Base-by-base conservation (phyloP, 2,113 vertebrate genomes). In the Hipposideros armiger region DNA sequence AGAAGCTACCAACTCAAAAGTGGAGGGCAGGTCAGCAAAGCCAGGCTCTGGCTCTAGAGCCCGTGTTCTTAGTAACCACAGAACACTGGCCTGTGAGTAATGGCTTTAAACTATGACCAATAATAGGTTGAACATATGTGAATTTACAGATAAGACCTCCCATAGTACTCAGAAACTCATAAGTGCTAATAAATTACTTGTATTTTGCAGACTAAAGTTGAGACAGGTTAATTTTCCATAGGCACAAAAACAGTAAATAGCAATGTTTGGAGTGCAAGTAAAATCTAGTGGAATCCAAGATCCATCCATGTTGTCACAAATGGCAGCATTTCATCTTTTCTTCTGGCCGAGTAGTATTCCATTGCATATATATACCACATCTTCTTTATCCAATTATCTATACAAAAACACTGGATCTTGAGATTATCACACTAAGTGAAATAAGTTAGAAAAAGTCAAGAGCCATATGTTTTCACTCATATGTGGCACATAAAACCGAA, bases 101-200 rank as follows among this genome's bases (percentile, higher is more conserved):
- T 17, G 32, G 1, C 1, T 87, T 14, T n/a, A 28, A 64, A 8
- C 10, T 69, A 22, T 20, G n/a, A 52, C 32, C 20, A 50, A 28
- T 5, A 28, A 16, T 13, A 45, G 4, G 11, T 11, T 24, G 62
- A 20, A 5, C 2, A 4, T 26, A 30, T 30, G 5, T 72, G 19
- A 70, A 13, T 77, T 73, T 66, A 32, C 10, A 7, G 0, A 7
- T 10, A 8, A 9, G 4, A 1, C 1, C 1, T 45, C 40, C 17
- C 0, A 1, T 30, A 40, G 45, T 32, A 58, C 24, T 76, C 58
- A 88, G 14, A 50, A 36, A 54, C 13, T 40, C 4, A 15, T 60
- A 36, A 17, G 17, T 36, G 17, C 42, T 78, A 28, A 58, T 66
- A 6, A 54, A 58, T 76, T 26, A 77, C 36, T 85, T 7, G 5